phyloP scores from a whole-genome alignment of 2,797 vertebrate species.

The Menidia menidia region DNA sequence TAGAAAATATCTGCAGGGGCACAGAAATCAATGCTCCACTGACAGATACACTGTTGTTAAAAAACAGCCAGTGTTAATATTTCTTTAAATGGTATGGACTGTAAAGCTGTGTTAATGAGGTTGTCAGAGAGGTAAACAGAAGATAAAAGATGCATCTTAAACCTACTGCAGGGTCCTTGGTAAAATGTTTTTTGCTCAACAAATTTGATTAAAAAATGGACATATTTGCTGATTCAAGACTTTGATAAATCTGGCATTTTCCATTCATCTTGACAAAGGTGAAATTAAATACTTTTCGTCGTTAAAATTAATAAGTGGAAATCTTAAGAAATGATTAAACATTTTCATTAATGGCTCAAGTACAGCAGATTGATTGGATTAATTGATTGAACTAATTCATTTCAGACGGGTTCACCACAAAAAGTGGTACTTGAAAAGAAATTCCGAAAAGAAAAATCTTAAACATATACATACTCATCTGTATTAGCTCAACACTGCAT shows the following conservation, averaged over 20 bases:
- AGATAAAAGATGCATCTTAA: neutral
- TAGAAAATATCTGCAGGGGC: slow-evolving; percentile 6
- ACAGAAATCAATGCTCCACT: neutral
- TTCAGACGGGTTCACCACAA: too few species aligned
- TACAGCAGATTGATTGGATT: too few species aligned
- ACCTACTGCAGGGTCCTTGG: neutral
- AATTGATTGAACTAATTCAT: too few species aligned
- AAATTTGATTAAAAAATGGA: neutral
- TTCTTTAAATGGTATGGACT: neutral
- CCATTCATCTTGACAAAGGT: neutral
- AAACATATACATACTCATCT: too few species aligned
- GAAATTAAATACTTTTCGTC: too few species aligned
- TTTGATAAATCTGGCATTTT: neutral
- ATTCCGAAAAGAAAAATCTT: too few species aligned
- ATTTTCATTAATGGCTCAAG: too few species aligned
- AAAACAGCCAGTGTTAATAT: slow-evolving; percentile 9
- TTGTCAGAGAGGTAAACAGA: neutral
- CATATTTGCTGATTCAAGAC: neutral
- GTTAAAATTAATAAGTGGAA: too few species aligned
- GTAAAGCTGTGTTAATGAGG: neutral
- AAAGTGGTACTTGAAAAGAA: too few species aligned
- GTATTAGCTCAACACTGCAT: too few species aligned
- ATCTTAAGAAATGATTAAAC: too few species aligned
- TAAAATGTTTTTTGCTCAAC: neutral
- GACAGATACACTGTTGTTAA: slow-evolving; percentile 3